Conservation (phyloP, 2,113 vertebrate genomes). For the Laticauda laticaudata region DNA sequence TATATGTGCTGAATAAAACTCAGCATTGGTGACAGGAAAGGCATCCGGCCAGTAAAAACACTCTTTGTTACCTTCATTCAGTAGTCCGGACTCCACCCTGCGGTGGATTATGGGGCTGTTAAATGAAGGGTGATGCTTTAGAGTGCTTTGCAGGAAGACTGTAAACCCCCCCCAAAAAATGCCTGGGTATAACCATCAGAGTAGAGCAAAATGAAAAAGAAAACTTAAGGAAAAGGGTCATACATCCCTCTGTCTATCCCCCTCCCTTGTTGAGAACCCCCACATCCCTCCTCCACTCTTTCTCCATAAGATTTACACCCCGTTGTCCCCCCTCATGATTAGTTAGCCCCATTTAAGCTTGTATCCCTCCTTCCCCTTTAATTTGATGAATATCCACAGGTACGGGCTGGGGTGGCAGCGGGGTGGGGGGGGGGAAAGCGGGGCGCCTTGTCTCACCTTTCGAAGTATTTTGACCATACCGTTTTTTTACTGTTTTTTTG, state of each 20-base stretch:
- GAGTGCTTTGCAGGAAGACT: background rate
- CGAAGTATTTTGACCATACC: constrained; percentile 55
- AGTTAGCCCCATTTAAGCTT: constrained; percentile 24
- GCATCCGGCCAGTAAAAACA: too few species aligned
- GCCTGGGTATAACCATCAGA: too few species aligned
- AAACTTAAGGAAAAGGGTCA: too few species aligned
- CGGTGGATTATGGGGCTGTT: too few species aligned
- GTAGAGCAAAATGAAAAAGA: too few species aligned
- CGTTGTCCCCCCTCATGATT: constrained; percentile 31
- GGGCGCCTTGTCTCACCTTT: constrained; percentile 13
- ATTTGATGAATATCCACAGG: constrained; percentile 70
- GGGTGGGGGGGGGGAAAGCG: too few species aligned
- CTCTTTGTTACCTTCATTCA: too few species aligned
- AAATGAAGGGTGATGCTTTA: too few species aligned
- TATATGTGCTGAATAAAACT: too few species aligned
- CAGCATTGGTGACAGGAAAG: too few species aligned
- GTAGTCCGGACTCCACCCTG: too few species aligned
- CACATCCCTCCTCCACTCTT: background rate
- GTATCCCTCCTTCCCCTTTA: background rate
- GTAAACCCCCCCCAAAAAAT: too few species aligned
- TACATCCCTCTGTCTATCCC: background rate
- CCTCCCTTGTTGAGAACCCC: background rate
- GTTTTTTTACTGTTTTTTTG: constrained; percentile 48
- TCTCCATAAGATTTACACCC: background rate
- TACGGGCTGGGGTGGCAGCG: constrained; percentile 15